A percentile compares a stretch with the other conserved stretches of the same genome.
Conservation (phyloP, 2,888 invertebrate species). For the Volucella inanis region DNA sequence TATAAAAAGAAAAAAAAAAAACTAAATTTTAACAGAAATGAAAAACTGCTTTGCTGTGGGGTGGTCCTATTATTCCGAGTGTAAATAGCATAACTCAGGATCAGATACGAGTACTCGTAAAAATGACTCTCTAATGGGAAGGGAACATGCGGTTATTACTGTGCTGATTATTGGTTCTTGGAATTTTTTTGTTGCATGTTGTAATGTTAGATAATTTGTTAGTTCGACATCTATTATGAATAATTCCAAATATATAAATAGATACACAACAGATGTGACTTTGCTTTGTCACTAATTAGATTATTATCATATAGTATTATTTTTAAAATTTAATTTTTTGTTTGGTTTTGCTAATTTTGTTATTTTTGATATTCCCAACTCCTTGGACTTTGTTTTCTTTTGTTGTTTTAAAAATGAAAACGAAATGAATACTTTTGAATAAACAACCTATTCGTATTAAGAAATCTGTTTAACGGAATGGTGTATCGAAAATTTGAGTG, state of each 20-base stretch:
- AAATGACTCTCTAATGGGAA: conserved; percentile 24
- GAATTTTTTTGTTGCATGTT: neutral
- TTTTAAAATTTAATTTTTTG: conserved; percentile 24
- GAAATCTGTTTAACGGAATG: conserved; percentile 44
- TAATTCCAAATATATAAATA: conserved; percentile 27
- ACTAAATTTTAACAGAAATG: conserved; percentile 27
- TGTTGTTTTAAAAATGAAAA: conserved; percentile 7
- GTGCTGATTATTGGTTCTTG: conserved; percentile 3
- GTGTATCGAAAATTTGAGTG: conserved; percentile 15
- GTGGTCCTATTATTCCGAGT: conserved; percentile 11
- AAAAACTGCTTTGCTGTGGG: conserved; percentile 22
- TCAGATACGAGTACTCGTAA: neutral
- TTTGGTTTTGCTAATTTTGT: conserved; percentile 11
- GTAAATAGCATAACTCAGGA: conserved; percentile 22
- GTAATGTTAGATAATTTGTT: conserved; percentile 20
- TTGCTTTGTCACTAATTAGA: neutral
- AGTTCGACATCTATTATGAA: conserved; percentile 23
- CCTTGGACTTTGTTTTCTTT: conserved; percentile 49
- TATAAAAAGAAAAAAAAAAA: conserved; percentile 35
- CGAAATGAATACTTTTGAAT: neutral
- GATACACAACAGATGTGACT: conserved; percentile 20
- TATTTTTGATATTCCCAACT: conserved; percentile 59
- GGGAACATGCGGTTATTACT: conserved; percentile 1
- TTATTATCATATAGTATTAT: conserved; percentile 14
- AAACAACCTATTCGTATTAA: neutral